Evolutionary conservation across 1,140 invertebrate species (phyloP).

Genomic region (Philotrypesis tridentata): DNA sequence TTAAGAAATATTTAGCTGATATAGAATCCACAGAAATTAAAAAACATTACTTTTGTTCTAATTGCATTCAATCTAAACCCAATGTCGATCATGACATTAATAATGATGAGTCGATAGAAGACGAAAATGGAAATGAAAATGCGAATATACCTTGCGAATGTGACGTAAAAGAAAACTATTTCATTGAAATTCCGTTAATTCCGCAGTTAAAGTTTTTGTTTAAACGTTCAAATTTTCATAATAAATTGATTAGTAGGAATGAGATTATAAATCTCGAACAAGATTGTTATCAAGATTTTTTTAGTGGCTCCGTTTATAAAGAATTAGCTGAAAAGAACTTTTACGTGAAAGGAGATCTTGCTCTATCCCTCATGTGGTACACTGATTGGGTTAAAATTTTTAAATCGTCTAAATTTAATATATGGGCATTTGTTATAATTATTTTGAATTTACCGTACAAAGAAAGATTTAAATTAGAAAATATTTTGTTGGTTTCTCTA

Average conservation of each 20-base stretch:
- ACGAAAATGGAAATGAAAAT: too few species aligned
- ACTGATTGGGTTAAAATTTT: conserved; percentile 12
- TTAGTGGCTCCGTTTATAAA: neutral
- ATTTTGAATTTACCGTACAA: conserved; percentile 45
- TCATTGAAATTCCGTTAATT: conserved; percentile 16
- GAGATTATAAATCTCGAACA: neutral
- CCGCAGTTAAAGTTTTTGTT: neutral
- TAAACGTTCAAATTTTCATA: neutral
- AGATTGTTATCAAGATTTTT: conserved; percentile 11
- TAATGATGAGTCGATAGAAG: too few species aligned
- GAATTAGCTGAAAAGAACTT: too few species aligned
- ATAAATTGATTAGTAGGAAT: neutral
- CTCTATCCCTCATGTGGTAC: conserved; percentile 17
- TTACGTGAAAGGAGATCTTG: neutral
- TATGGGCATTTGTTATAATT: conserved; percentile 25
- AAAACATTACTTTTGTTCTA: too few species aligned
- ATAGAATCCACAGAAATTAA: too few species aligned
- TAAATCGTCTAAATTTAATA: conserved; percentile 22
- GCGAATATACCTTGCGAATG: too few species aligned
- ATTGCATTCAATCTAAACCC: too few species aligned
- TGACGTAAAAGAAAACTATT: conserved; percentile 6
- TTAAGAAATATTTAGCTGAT: too few species aligned
- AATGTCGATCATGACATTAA: too few species aligned
- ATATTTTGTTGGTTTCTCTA: too few species aligned
- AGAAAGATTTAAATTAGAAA: conserved; percentile 34